These are phyloP conservation scores for Phaethornis superciliosus DNA, from an alignment of 2,113 vertebrate genomes.

Conservation along the genomic window DNA sequence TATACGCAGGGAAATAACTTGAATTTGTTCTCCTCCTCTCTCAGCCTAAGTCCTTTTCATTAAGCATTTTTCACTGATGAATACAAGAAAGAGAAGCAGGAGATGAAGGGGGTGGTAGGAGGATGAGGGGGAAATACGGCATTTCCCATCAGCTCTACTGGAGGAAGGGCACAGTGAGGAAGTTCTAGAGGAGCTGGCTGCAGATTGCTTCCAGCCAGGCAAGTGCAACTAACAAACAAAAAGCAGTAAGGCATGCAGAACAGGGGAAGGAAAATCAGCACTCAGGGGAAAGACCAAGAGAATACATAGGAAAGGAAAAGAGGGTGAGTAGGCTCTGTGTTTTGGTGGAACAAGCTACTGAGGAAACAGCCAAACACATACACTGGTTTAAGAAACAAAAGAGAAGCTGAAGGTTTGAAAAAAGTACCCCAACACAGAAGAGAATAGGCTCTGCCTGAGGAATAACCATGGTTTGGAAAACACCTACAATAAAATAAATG, in stretches of 20 bases:
- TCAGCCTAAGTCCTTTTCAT: background rate
- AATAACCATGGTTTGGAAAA: background rate
- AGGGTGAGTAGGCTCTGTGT: background rate
- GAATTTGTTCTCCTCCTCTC: background rate
- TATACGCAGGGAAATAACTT: background rate
- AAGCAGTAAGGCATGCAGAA: background rate
- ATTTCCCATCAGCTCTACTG: background rate
- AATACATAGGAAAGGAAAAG: background rate
- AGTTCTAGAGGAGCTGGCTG: background rate
- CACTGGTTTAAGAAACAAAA: too few relatives aligned
- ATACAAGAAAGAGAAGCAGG: background rate
- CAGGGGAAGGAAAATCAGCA: background rate
- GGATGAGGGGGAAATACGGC: background rate
- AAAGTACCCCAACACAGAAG: too few relatives aligned
- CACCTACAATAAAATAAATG: background rate
- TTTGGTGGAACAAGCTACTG: background rate
- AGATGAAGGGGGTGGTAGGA: background rate
- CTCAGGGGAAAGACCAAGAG: background rate
- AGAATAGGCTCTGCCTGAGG: background rate
- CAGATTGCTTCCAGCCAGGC: background rate
- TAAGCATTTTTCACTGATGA: background rate
- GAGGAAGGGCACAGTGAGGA: background rate
- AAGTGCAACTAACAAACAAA: background rate
- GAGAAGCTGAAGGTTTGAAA: too few relatives aligned
- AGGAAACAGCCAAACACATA: background rate